phyloP scores from a whole-genome alignment of 2,113 vertebrate genomes.

The Silurus asotus region DNA sequence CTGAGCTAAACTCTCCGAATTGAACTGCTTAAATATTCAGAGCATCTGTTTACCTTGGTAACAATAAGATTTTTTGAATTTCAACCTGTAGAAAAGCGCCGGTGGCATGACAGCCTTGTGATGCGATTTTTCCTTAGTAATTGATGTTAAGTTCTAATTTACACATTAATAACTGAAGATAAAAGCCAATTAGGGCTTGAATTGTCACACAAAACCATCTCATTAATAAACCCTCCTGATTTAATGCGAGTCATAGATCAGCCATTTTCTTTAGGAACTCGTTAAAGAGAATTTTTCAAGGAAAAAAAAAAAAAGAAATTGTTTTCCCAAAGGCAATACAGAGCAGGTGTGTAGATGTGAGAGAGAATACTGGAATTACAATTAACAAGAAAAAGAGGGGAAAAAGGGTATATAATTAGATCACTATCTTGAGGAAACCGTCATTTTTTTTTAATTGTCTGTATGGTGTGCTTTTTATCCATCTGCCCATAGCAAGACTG shows the following conservation, averaged over 20 bases:
- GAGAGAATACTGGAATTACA: conserved; percentile 67
- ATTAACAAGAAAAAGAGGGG: conserved; percentile 51
- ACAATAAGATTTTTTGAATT: background rate
- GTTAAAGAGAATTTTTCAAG: conserved; percentile 58
- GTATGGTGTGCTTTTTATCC: background rate
- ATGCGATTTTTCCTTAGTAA: background rate
- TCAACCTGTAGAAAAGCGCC: background rate
- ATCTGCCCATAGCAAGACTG: background rate
- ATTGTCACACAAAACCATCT: background rate
- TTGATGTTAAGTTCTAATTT: background rate
- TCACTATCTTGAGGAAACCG: background rate
- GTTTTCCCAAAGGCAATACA: conserved; percentile 68
- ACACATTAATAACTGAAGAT: background rate
- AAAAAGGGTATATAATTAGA: background rate
- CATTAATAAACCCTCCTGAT: conserved; percentile 29
- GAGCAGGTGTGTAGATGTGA: conserved; percentile 68
- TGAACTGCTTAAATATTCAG: background rate
- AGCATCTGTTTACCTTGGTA: background rate
- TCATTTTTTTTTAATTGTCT: background rate
- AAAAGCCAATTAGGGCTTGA: background rate
- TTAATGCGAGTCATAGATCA: conserved; percentile 50
- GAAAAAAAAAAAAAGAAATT: conserved; percentile 13
- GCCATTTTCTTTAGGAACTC: conserved; percentile 58
- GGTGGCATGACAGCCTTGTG: background rate
- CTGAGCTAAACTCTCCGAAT: background rate